These are phyloP conservation scores for Scaptomyza montana DNA, from an alignment of 1,140 invertebrate species.

Conservation along the genomic window DNA sequence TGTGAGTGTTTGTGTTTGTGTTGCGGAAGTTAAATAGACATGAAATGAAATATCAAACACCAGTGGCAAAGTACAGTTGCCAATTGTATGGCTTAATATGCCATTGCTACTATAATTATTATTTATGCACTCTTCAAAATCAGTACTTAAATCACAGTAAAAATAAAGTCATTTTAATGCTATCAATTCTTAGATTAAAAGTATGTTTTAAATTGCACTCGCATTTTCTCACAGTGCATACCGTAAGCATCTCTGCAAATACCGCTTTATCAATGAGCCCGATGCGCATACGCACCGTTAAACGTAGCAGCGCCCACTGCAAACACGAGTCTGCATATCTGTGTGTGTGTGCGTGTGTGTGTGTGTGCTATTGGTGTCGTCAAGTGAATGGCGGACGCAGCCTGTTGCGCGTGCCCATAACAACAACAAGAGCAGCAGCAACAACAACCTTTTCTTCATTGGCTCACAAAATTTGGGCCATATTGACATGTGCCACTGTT, in stretches of 20 bases:
- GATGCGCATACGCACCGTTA: conserved; percentile 60
- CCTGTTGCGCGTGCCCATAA: too few species aligned
- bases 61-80: conserved; percentile 41
- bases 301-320: conserved; percentile 19
- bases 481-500: conserved; percentile 70
- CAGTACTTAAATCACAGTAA: too few species aligned
- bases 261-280: conserved; percentile 51
- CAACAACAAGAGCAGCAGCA: too few species aligned
- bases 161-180: too few species aligned
- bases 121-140: conserved; percentile 3
- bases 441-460: conserved; percentile 69
- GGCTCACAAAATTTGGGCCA: conserved; percentile 70
- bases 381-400: conserved; percentile 52
- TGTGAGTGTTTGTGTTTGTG: background rate
- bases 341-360: conserved; percentile 33
- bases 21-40: conserved; percentile 16
- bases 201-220: too few species aligned
- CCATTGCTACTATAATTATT: conserved; percentile 12
- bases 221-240: background rate
- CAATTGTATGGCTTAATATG: conserved; percentile 37
- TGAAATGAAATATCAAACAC: conserved; percentile 26
- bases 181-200: too few species aligned
- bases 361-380: conserved; percentile 2
- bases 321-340: conserved; percentile 8
- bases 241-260: conserved; percentile 24